Evolutionary conservation across 2,113 vertebrate genomes (phyloP), one percentile per base, ranked within the genome.

Genomic region (Phyllopteryx taeniolatus): DNA sequence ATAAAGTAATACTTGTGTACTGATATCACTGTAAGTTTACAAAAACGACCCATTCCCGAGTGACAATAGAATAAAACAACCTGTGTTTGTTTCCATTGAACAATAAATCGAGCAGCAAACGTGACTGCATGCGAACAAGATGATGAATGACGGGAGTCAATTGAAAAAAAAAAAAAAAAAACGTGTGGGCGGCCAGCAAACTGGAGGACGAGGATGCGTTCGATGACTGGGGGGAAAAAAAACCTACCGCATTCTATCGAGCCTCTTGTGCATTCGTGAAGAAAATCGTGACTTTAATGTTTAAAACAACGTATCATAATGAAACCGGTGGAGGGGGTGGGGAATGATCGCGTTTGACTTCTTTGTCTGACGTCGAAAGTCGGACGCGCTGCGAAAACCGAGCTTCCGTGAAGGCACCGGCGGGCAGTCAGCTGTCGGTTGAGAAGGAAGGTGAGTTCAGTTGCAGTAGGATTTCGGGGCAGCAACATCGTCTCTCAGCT

Each of bases 401-500:
- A 66, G 2, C 4, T 81, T 68, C 77, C 49, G 0, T 82, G 84
- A 90, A 90, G 43, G 87, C 81, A 77, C 6, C 89, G 82, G 33
- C 79, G 56, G 69, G 63, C 85, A 81, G 79, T 82, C 84, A 83
- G 83, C 83, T 75, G 76, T 46, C 4, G 8, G 22, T 46, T 51
- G 42, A 59, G 70, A 70, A 73, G 56, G 79, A 87, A 89, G 82
- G 88, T 89, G 90, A 83, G 91, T 89, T 86, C 73, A 89, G 83
- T 90, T 80, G 70, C 62, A 79, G 86, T 77, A 68, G 72, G 79
- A 81, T 78, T 88, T 82, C 57, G 60, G 82, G 70, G 86, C 83
- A 80, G 73, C 69, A 64, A 73, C 72, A 53, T 62, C 79, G 72
- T 59, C 12, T 65, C 69, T 51, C 78, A 68, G 74, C 71, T 63